Conservation (phyloP, 2,888 invertebrate species). For the Caenorhabditis sp. region DNA sequence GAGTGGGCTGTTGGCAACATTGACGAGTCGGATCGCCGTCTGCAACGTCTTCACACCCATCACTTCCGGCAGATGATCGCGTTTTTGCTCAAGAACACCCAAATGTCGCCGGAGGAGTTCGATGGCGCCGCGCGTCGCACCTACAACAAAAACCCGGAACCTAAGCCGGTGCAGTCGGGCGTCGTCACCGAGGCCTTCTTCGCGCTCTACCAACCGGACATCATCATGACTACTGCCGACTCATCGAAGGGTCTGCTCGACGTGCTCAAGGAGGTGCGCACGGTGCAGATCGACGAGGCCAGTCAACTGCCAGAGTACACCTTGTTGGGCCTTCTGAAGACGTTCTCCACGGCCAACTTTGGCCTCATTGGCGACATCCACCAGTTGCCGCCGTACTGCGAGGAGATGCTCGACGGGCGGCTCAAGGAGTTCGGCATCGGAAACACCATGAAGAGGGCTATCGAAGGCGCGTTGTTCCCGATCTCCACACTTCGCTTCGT, state of each 20-base stretch:
- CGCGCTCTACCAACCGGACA: conserved; percentile 22
- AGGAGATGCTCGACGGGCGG: conserved; percentile 7
- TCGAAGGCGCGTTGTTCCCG: conserved; percentile 23
- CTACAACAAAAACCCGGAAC: neutral
- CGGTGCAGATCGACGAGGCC: conserved; percentile 50
- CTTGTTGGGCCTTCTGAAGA: conserved; percentile 11
- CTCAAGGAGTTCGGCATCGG: conserved; percentile 43
- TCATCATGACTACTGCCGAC: conserved; percentile 43
- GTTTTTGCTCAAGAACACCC: neutral
- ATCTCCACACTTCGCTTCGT: conserved; percentile 9
- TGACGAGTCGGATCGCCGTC: neutral
- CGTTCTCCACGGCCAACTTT: conserved; percentile 7
- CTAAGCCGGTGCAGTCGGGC: neutral
- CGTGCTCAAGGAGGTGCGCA: neutral
- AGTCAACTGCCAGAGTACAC: conserved; percentile 43
- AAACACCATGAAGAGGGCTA: conserved; percentile 39
- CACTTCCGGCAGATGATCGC: neutral
- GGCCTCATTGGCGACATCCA: conserved; percentile 49
- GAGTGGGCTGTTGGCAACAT: conserved; percentile 4
- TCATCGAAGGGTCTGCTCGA: conserved; percentile 1
- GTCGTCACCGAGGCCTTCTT: conserved; percentile 22
- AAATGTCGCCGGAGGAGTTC: neutral
- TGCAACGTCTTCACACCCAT: neutral
- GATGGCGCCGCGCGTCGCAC: neutral
- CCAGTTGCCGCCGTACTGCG: conserved; percentile 46